A percentile compares a stretch with the other conserved stretches of the same genome.
Conservation (phyloP, 2,888 invertebrate species). For the Apotomis betuletana region DNA sequence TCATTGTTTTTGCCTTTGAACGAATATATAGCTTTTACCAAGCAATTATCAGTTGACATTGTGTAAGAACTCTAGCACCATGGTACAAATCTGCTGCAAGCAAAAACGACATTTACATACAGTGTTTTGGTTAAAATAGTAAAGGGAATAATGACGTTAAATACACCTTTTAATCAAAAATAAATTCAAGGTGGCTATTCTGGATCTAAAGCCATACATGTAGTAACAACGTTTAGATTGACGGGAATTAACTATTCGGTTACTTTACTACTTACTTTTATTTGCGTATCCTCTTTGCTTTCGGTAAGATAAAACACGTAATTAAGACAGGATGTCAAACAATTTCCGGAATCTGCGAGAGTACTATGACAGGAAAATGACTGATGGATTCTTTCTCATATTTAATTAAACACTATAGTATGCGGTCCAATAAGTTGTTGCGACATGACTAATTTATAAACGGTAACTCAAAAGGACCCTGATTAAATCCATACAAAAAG, state of each 20-base stretch:
- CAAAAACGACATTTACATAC: conserved; percentile 14
- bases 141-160: neutral
- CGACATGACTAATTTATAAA: neutral
- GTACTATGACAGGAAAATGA: conserved; percentile 9
- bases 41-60: conserved; percentile 85
- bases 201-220: neutral
- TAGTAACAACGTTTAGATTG: neutral
- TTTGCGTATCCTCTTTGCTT: conserved; percentile 6
- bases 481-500: conserved; percentile 6
- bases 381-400: conserved; percentile 18
- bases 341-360: conserved; percentile 35
- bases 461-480: conserved; percentile 2
- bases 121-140: neutral
- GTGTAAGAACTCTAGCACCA: conserved; percentile 66
- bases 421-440: neutral
- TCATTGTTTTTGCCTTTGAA: conserved; percentile 99
- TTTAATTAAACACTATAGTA: neutral
- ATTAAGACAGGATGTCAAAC: conserved; percentile 34
- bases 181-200: conserved; percentile 31
- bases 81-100: conserved; percentile 56
- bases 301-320: conserved; percentile 26
- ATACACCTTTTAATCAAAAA: conserved; percentile 26
- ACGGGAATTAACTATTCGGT: neutral
- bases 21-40: conserved; percentile 95
- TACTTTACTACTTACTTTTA: conserved; percentile 27